Conservation (phyloP, 2,888 invertebrate genomes). For the Aromia moschata region DNA sequence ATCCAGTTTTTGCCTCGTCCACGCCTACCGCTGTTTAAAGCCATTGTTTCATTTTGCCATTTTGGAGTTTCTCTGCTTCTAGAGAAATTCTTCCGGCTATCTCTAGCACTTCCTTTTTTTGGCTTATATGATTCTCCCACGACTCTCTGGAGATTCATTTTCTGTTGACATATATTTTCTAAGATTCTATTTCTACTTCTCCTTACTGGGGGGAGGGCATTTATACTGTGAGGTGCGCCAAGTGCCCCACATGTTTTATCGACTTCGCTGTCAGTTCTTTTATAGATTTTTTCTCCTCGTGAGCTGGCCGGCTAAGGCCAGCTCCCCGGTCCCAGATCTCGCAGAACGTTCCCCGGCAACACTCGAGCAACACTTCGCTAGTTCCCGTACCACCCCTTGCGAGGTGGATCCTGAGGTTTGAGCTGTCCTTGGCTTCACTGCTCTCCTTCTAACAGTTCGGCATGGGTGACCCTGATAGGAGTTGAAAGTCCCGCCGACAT, state of each 20-base stretch:
- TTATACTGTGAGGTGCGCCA: not conserved
- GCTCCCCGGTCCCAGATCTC: not conserved
- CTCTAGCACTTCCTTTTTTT: too few species aligned
- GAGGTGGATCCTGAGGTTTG: slow-evolving; percentile 2
- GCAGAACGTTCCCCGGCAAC: not conserved
- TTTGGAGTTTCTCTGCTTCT: too few species aligned
- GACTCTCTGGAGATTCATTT: too few species aligned
- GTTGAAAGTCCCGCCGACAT: slow-evolving; percentile 8
- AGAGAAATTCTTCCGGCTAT: too few species aligned
- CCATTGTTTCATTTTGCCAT: too few species aligned
- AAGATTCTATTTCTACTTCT: too few species aligned
- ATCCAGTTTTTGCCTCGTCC: too few species aligned
- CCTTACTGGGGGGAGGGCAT: not conserved
- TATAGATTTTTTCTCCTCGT: not conserved
- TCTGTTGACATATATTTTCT: too few species aligned
- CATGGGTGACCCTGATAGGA: slow-evolving; percentile 3
- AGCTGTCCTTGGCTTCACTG: slow-evolving; percentile 8
- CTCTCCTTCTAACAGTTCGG: not conserved
- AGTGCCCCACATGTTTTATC: not conserved
- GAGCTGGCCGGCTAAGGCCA: not conserved
- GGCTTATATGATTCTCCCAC: too few species aligned
- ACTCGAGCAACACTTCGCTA: not conserved
- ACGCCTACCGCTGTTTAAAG: too few species aligned
- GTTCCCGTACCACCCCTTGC: not conserved
- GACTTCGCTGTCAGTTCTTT: not conserved